Base-by-base conservation (phyloP, 2,888 invertebrate species). In the Cenopis cana region DNA sequence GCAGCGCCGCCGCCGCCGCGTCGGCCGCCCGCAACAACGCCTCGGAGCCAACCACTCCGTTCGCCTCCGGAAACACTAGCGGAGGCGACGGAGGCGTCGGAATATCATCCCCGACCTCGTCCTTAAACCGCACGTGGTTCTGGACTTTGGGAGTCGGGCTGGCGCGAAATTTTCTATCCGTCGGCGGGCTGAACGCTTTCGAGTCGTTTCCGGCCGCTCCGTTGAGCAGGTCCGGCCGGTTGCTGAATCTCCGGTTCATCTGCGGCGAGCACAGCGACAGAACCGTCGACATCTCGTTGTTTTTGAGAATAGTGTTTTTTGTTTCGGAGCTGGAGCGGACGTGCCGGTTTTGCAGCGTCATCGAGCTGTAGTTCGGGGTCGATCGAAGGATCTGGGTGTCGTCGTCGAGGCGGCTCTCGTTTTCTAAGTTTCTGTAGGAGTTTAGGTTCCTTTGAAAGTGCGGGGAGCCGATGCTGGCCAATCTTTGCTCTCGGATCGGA, bases 381-480 rank as follows among this genome's bases (percentile, higher is more conserved):
- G 89, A 80, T 68, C 89, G 80, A 9, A 88, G 76, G 72, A 77
- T 84, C 49, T 82, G 82, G 0, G 81, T 73, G 60, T 93, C 91
- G 24, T 91, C 91, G 36, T 91, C 92, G 0, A 87, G 73, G 78
- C 89, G 84, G 72, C 84, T 91, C 73, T 94, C 94, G 75, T 87
- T 91, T 78, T 95, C 95, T 49, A 95, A 91, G 79, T 95, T 95
- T 79, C 93, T 93, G 78, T 94, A 95, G 14, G 94, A 90, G 80
- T 91, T 95, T 20, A 93, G 85, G 81, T 94, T 95, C 72, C 95
- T 89, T 76, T 95, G 95, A 68, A 95, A 92, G 81, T 95, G 95
- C 2, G 95, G 95, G 0, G 95, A 95, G 20, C 95, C 95, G 76
- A 95, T 95, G 73, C 95, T 95, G 17, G 95, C 95, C 29, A 95